Base-by-base conservation (phyloP, 2,888 invertebrate species). In the Sicus ferrugineus region DNA sequence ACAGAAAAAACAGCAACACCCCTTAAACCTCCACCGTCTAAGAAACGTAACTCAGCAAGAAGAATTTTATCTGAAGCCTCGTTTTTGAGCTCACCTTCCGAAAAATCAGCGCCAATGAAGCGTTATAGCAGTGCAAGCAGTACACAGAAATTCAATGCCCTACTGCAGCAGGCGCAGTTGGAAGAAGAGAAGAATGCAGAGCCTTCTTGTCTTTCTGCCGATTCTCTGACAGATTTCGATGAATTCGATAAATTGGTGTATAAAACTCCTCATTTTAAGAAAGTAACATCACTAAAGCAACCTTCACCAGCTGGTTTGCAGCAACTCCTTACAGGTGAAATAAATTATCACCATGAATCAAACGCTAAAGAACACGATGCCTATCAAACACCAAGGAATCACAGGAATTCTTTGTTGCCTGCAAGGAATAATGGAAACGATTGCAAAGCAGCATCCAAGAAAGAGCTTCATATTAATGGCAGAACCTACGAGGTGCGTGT, bases 401-500 rank as follows among this genome's bases (percentile, higher is more conserved):
- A 38, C 59, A 34, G n/a, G n/a, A n/a, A n/a, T n/a, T n/a, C n/a
- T n/a, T n/a, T n/a, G n/a, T n/a, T n/a, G n/a, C n/a, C n/a, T n/a
- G n/a, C n/a, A n/a, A n/a, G n/a, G n/a, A n/a, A n/a, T 7, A 26
- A 46, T 6, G 38, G 28, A 46, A 38, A 38, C n/a, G 2, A 46
- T 2, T 9, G 21, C 16, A 34, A 2, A 52, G 19, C 50, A 21
- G 30, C 23, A 48, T 19, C n/a, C 14, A 28, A 75, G 1, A 75
- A 79, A 2, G 73, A 77, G 59, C 54, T 84, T 34, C 74, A 77
- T 64, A 67, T 83, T 1, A 78, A 87, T 76, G 80, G 79, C 16
- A 78, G 79, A 68, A 72, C 74, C 6, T 85, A 83, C 73, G 74
- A 71, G 3, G 76, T 83, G 0, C 89, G 89, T 82, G 80, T 84